Conservation (phyloP, 2,797 vertebrate species). For the Buphagus erythrorhynchus region DNA sequence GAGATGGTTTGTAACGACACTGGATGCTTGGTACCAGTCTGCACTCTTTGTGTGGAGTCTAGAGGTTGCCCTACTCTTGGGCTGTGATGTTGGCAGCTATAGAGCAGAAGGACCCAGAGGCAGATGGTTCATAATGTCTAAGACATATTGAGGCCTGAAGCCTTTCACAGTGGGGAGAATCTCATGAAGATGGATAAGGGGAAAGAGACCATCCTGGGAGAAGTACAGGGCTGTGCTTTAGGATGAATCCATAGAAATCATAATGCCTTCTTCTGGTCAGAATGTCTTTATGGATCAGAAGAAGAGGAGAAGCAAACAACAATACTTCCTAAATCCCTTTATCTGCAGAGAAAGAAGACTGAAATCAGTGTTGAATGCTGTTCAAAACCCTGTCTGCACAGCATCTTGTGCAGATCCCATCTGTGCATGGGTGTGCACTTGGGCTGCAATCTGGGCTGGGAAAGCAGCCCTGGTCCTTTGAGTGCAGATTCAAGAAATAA, state of each 20-base stretch:
- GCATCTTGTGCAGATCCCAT: background rate
- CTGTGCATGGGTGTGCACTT: no score
- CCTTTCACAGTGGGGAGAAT: background rate
- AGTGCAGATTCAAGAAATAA: background rate
- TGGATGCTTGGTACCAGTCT: background rate
- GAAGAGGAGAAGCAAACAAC: background rate
- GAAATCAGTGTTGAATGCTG: background rate
- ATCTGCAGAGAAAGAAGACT: background rate
- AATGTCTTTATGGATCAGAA: background rate
- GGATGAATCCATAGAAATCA: background rate
- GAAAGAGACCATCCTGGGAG: background rate
- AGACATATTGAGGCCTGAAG: background rate
- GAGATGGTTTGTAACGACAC: background rate
- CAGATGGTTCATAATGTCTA: background rate
- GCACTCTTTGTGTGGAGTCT: background rate
- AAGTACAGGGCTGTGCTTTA: background rate
- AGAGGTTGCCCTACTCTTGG: accelerated
- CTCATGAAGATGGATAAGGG: background rate
- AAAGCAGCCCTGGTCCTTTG: background rate
- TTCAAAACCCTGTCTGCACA: background rate
- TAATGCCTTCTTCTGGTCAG: background rate
- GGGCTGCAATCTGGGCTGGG: background rate
- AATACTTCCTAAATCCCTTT: background rate
- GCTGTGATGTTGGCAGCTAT: background rate
- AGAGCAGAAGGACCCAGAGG: background rate